Conservation (phyloP, 2,113 vertebrate species). For the Papio anubis region DNA sequence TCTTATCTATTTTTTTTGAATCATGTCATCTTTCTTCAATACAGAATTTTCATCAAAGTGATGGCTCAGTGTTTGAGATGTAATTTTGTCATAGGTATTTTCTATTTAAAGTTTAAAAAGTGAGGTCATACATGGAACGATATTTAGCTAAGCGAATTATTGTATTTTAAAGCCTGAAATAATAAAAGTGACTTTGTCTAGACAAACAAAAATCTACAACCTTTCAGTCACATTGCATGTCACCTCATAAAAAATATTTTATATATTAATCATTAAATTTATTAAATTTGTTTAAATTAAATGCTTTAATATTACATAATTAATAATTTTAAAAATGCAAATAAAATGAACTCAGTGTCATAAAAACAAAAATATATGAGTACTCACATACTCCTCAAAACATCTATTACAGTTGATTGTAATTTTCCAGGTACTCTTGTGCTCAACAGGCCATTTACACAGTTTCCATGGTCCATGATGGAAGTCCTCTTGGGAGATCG, state of each 20-base stretch:
- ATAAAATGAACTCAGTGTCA: not conserved
- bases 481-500: not conserved
- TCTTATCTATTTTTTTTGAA: not conserved
- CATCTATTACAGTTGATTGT: not conserved
- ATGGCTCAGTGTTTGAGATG: not conserved
- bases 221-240: not conserved
- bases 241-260: not conserved
- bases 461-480: not conserved
- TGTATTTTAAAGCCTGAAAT: not conserved
- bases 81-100: not conserved
- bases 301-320: too few species aligned
- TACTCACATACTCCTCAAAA: not conserved
- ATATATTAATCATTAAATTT: not conserved
- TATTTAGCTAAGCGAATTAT: not conserved
- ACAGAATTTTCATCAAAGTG: not conserved
- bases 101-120: not conserved
- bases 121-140: not conserved
- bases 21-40: not conserved
- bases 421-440: not conserved
- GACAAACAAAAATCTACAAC: not conserved
- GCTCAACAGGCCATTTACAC: not conserved
- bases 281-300: too few species aligned
- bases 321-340: not conserved
- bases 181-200: not conserved
- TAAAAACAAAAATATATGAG: not conserved